Percentiles rank a stretch among this genome's conserved stretches.
Evolutionary conservation across 2,888 invertebrate species (phyloP).

Genomic region (Mongoloraphidia duomilia): DNA sequence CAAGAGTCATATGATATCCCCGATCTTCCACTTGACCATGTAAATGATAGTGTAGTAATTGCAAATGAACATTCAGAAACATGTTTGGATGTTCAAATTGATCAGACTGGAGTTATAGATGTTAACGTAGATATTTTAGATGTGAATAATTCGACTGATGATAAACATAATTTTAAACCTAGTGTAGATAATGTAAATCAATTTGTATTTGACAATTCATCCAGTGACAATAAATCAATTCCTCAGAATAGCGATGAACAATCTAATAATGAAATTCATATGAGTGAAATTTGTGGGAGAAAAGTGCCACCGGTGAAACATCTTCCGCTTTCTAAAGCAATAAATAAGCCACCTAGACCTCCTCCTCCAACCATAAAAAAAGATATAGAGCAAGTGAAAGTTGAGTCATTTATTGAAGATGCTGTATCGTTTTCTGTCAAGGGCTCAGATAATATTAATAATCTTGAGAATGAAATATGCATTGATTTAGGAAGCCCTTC

Average conservation of each 20-base stretch:
- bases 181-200: no score
- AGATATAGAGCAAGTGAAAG: neutral
- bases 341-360: slow-evolving; percentile 26
- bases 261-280: neutral
- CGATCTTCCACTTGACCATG: neutral
- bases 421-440: no score
- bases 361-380: slow-evolving; percentile 23
- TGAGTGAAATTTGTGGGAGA: neutral
- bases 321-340: neutral
- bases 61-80: neutral
- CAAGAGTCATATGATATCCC: neutral
- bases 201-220: neutral
- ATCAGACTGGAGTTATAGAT: neutral
- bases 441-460: no score
- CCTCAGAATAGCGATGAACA: neutral
- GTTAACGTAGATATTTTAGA: neutral
- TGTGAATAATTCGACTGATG: neutral
- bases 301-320: no score
- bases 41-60: neutral
- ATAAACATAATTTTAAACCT: no score
- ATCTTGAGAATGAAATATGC: no score
- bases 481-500: no score
- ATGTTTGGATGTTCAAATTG: neutral
- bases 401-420: no score
- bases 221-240: neutral